A percentile compares a stretch with the other conserved stretches of the same genome.
Conservation (phyloP, 92 coral and sea anemone species). For the Porites divaricata region DNA sequence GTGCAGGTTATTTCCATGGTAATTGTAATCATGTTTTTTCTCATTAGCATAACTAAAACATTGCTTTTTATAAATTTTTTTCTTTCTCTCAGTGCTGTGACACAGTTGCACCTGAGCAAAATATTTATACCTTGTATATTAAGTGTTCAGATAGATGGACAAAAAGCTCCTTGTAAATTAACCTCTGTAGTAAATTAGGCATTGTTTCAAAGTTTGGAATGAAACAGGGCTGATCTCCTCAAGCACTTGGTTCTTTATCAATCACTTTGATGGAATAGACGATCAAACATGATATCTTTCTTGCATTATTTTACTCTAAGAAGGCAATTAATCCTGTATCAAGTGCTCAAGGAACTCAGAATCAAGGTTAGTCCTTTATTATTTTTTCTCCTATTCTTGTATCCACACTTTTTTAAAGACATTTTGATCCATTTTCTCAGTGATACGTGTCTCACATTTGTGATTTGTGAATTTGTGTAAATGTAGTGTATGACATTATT, state of each 20-base stretch:
- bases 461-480: too few species aligned
- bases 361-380: constrained; percentile 25
- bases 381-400: not conserved
- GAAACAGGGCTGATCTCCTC: not conserved
- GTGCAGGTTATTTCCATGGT: not conserved
- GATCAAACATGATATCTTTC: constrained; percentile 43
- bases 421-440: not conserved
- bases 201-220: not conserved
- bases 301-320: constrained; percentile 39
- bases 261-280: constrained; percentile 20
- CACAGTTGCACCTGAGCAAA: not conserved
- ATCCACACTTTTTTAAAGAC: not conserved
- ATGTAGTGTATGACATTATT: not conserved
- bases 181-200: not conserved
- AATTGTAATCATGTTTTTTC: not conserved
- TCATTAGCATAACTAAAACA: not conserved
- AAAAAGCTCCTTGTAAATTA: not conserved
- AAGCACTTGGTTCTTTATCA: not conserved
- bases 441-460: not conserved
- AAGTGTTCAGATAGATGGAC: too few species aligned
- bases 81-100: not conserved
- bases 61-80: not conserved
- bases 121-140: too few species aligned
- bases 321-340: constrained; percentile 40
- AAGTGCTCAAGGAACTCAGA: constrained; percentile 11